Evolutionary conservation across 2,888 invertebrate species (phyloP).

Genomic region (Baronia brevicornis): DNA sequence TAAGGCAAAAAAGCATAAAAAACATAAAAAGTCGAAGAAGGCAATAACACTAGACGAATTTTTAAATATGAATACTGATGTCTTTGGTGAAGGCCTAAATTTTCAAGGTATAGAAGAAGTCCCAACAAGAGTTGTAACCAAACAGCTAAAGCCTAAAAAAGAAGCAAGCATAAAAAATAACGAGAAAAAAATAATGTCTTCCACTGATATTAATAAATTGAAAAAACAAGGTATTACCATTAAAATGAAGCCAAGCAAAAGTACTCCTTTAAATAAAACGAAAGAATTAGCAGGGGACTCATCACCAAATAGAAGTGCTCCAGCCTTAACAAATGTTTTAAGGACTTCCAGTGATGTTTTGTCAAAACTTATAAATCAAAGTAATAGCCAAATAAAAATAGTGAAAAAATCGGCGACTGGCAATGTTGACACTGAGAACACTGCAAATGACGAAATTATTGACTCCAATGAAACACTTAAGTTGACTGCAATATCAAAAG

Average conservation of each 20-base stretch:
- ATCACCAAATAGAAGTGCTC: slow-evolving; percentile 12
- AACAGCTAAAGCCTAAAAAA: slow-evolving; percentile 48
- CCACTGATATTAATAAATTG: slow-evolving; percentile 50
- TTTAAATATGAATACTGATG: slow-evolving; percentile 66
- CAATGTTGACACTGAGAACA: slow-evolving; percentile 16
- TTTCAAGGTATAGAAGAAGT: slow-evolving; percentile 66
- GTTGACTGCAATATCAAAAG: no score
- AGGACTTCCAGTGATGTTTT: slow-evolving; percentile 47
- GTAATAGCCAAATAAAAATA: slow-evolving; percentile 60
- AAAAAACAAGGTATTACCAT: slow-evolving; percentile 59
- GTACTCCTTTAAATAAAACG: slow-evolving; percentile 8
- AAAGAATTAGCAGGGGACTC: slow-evolving; percentile 18
- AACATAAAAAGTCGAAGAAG: slow-evolving; percentile 65
- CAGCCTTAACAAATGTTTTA: slow-evolving; percentile 19
- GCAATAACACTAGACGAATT: slow-evolving; percentile 67
- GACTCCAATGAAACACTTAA: no score
- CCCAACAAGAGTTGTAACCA: slow-evolving; percentile 53
- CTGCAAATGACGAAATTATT: slow-evolving; percentile 16
- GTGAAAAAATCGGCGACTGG: slow-evolving; percentile 38
- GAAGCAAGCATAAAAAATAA: slow-evolving; percentile 18
- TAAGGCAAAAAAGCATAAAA: slow-evolving; percentile 60
- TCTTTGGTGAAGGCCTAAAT: slow-evolving; percentile 64
- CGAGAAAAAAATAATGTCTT: slow-evolving; percentile 29
- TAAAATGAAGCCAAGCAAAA: slow-evolving; percentile 38
- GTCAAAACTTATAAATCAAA: slow-evolving; percentile 54